Conservation (phyloP, 2,113 vertebrate species). For the Lycaon pictus region DNA sequence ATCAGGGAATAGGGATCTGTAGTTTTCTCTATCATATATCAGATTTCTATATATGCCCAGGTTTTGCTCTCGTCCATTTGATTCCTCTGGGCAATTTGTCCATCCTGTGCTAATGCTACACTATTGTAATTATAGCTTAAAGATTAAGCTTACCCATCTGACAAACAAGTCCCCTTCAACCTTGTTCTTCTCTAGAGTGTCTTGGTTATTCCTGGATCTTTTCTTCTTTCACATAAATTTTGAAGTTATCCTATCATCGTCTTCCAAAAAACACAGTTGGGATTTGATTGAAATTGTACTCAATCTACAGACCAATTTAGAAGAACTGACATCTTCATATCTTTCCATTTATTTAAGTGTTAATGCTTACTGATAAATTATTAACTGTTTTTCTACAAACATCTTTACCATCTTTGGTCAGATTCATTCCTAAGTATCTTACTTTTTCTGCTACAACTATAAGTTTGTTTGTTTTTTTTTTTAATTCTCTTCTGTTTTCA, state of each 20-base stretch:
- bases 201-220: not conserved
- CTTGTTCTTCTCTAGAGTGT: not conserved
- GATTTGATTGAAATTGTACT: not conserved
- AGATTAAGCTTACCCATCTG: not conserved
- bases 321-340: conserved; percentile 4
- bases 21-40: not conserved
- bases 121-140: not conserved
- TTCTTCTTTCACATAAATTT: not conserved
- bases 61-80: not conserved
- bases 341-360: not conserved
- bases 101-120: not conserved
- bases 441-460: not conserved
- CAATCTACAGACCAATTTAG: not conserved
- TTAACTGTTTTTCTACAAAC: not conserved
- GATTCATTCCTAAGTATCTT: conserved; percentile 30
- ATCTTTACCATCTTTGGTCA: conserved; percentile 26
- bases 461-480: not conserved
- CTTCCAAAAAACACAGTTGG: not conserved
- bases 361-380: not conserved
- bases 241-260: not conserved
- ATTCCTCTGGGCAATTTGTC: not conserved
- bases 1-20: not conserved
- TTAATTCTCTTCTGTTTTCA: not conserved
- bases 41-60: not conserved
- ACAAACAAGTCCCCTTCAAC: not conserved